These are phyloP conservation scores for Himalopsyche kuldschensis DNA, from an alignment of 2,888 invertebrate species.

Conservation along the genomic window DNA sequence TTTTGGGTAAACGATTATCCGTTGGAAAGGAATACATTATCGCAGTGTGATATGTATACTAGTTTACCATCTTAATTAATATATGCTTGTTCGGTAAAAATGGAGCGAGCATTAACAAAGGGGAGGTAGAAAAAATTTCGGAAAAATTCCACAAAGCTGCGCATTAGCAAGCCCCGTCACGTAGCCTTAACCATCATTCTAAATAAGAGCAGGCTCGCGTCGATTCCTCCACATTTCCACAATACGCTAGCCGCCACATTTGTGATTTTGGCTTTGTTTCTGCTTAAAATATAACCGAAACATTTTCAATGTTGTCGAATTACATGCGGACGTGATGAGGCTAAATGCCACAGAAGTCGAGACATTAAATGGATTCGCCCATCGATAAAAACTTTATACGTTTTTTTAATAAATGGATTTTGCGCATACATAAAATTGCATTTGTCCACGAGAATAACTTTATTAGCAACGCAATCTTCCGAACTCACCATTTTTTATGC, in stretches of 20 bases:
- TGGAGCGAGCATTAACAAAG: background rate
- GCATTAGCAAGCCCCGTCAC: background rate
- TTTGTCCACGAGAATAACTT: no score
- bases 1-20: no score
- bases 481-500: no score
- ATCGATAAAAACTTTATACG: background rate
- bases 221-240: background rate
- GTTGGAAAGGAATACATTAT: no score
- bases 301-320: background rate
- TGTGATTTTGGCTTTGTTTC: background rate
- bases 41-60: no score
- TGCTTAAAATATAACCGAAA: background rate
- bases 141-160: background rate
- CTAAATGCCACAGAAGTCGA: background rate
- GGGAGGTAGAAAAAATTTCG: background rate
- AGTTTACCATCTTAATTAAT: background rate
- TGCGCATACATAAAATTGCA: no score
- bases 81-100: background rate
- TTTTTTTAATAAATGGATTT: no score
- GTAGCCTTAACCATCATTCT: background rate
- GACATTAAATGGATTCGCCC: background rate
- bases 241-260: background rate
- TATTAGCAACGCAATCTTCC: no score
- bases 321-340: background rate
- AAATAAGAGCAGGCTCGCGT: background rate